Base-by-base conservation (phyloP, 2,888 invertebrate genomes). In the Caenorhabditis sulstoni region DNA sequence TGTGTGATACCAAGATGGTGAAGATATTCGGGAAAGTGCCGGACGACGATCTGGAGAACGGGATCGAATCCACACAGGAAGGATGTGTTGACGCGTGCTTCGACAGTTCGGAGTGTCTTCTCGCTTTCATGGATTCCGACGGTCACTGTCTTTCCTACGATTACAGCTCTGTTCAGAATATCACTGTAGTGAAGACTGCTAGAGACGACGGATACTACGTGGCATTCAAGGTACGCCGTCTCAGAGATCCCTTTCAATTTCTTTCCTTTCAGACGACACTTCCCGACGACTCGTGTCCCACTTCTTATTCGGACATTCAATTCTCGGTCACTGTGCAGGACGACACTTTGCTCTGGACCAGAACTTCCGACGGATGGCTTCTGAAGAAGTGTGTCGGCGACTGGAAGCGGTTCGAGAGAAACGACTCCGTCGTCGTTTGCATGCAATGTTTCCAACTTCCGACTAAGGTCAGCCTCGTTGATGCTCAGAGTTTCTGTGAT, bases 361-460 rank as follows among this genome's bases (percentile, higher is more conserved):
- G 14, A 20, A 22, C 29, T 22, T 55, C 14, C 11, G n/a, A 35
- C 37, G 47, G 22, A 11, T 66, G 22, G 37, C n/a, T 9, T 18
- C 47, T 66, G 3, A 22, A 20, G 14, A 66, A 55, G 16, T 66
- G 66, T 37, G 1, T 55, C 9, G 35, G n/a, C 0, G 47, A 55
- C 20, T 66, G 66, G 66, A 66, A 45, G 37, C 44, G 47, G 37
- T 66, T 66, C 18, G 8, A 57, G 14, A 66, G 66, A 47, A 14
- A 11, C 1, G 22, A 66, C 7, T 0, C 7, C n/a, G 37, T 47
- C 1, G n/a, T 22, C 18, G 57, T 66, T 14, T 66, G 66, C 23
- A 55, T 66, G 35, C 55, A 66, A 14, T 7, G 16, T 3, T 57
- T 57, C 55, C 23, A 35, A 1, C 2, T 53, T 0, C 7, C 5